Base-by-base conservation (phyloP, 2,797 vertebrate species). In the Telmatherina bonti region DNA sequence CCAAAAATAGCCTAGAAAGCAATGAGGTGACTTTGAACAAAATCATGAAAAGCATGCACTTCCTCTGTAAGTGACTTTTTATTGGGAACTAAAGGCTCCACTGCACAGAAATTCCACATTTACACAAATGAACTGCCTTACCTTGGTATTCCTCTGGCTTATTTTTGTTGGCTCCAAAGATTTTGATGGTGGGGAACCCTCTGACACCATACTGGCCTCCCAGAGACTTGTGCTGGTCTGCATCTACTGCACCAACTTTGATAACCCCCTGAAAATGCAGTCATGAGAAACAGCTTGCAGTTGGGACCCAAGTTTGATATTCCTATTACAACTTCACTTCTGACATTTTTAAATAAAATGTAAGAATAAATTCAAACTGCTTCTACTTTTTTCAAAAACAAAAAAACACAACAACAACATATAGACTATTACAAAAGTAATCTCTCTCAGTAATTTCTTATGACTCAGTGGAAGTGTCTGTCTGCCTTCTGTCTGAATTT, bases 141-240 rank as follows among this genome's bases (percentile, higher is more conserved):
- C 98, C 97, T 91, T 99, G 96, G 85, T 97, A 99, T 38, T 98
- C 97, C 55, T 99, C 96, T 1, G 98, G 96, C 78, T 94, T 97
- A 87, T 98, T 95, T 92, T 99, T 99, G 85, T 98, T 97, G 67
- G 94, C 91, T 18, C 97, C 97, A 85, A 99, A 99, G 88, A 99
- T 83, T 92, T 99, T 99, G 93, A 99, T 99, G 67, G 97, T 98
- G 31, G 98, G 98, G 89, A 97, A 99, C 0, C 98, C 97, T 86
- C 92, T 93, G 67, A 99, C 95, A 2, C 95, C 95, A 72, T 96
- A 99, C 63, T 98, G 97, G 15, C 96, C 90, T 5, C 96, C 97
- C 52, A 99, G 89, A 11, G 96, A 96, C 80, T 97, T 95, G 88
- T 99, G 97, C 82, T 97, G 94, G 83, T 99, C 97, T 36, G 97